Base-by-base conservation (phyloP, 1,140 invertebrate genomes). In the Coptotermes formosanus region DNA sequence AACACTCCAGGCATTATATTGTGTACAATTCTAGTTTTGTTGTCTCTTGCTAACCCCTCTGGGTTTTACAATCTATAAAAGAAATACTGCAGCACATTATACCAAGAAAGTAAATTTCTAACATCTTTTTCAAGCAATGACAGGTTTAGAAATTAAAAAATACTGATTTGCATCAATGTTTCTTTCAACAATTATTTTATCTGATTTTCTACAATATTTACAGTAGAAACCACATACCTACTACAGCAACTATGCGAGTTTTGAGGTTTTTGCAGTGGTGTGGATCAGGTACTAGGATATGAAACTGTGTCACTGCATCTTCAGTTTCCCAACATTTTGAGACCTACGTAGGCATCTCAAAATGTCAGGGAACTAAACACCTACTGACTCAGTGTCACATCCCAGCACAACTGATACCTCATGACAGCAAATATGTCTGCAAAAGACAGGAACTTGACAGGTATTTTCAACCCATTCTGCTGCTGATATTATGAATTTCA, bases 171-270 rank as follows among this genome's bases (percentile, higher is more conserved):
- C 64, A 75, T 30, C 8, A n/a, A 75, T 75, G n/a, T 75, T 75
- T 75, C 64, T 75, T 75, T n/a, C n/a, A 75, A 75, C 64, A 30
- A 30, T 30, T n/a, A 75, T 30, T 75, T 75, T 75, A 75, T 75
- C 64, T 2, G 25, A 75, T 75, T 75, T 25, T 75, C 64, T 75
- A 75, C 64, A 75, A 75, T 75, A 75, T 75, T 75, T 75, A 75
- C 64, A 75, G n/a, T 75, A 75, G n/a, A 75, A 75, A 75, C 64
- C 64, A 75, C n/a, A 75, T 75, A 75, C 6, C n/a, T 75, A 69
- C 64, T 25, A 69, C n/a, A 75, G 64, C 25, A 75, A 75, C 30
- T 25, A 30, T 30, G 64, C 38, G 38, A 38, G 38, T 38, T 38
- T 38, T 38, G 38, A 38, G 38, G 38, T 38, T 38, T 38, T 38